Base-by-base conservation (phyloP, 2,888 invertebrate species). In the Lycocerus yunnanus region DNA sequence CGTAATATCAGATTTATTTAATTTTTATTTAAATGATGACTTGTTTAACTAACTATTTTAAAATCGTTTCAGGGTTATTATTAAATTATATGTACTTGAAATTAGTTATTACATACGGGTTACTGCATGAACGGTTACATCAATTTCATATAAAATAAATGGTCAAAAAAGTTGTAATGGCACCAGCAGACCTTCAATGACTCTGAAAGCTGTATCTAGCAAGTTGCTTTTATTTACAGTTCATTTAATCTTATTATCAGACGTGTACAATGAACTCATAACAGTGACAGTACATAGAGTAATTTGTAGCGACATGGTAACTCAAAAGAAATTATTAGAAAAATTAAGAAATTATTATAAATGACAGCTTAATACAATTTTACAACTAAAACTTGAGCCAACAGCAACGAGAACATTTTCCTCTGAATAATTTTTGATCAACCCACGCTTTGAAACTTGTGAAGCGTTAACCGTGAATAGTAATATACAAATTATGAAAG, bases 191-290 rank as follows among this genome's bases (percentile, higher is more conserved):
- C 24, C 63, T 69, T 43, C 43, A 69, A 63, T 69, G 69, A 63
- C 43, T 63, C 24, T 63, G 24, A 63, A 27, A 43, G 63, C 63
- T 63, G 63, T 63, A 69, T 69, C 69, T 63, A 63, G 69, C 24
- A 61, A 63, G 69, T 27, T 63, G 69, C 63, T 69, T 43, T 69
- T 69, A 24, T 63, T 69, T 69, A 69, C 69, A 69, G 27, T 69
- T 69, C 69, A 69, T 63, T 69, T 69, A 69, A 27, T 69, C 63
- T 58, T 63, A 69, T 63, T 69, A 18, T 63, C 61, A 63, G 63
- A 59, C 43, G 63, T 24, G 21, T 18, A 27, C 69, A 63, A 18
- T 69, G 43, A 43, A 43, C 43, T 43, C 43, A n/a, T 43, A 43
- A 43, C 43, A n/a, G 43, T n/a, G n/a, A 43, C n/a, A n/a, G 43